A percentile compares a stretch with the other conserved stretches of the same genome.
Conservation (phyloP, 2,888 invertebrate genomes). For the Campoletis raptor region DNA sequence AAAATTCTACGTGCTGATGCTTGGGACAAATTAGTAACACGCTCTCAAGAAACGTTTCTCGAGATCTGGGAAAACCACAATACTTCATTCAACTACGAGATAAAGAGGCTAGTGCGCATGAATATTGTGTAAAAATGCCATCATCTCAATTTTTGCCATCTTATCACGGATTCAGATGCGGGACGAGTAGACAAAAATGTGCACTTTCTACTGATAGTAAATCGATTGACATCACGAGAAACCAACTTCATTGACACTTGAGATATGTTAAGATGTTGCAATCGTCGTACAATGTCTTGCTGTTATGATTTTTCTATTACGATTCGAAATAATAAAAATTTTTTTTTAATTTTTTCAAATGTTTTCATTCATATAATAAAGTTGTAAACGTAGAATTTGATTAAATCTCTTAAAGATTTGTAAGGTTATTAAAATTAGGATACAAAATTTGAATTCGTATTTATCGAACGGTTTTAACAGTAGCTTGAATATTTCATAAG, state of each 20-base stretch:
- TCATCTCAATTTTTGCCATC: slow-evolving; percentile 7
- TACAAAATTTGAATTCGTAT: not conserved
- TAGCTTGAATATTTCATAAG: not conserved
- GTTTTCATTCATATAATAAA: too few relatives aligned
- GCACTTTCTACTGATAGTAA: slow-evolving; percentile 6
- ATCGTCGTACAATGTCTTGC: not conserved
- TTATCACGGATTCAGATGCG: slow-evolving; percentile 35
- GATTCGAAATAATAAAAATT: too few relatives aligned
- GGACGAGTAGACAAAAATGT: slow-evolving; percentile 27
- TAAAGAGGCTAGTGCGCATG: slow-evolving; percentile 25
- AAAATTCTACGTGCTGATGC: not conserved
- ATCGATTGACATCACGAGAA: not conserved
- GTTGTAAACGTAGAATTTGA: too few relatives aligned
- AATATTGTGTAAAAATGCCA: not conserved
- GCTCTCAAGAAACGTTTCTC: not conserved
- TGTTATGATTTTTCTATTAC: not conserved
- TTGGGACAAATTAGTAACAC: slow-evolving; percentile 3
- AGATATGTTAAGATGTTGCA: not conserved
- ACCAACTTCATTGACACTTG: not conserved
- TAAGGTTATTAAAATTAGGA: too few relatives aligned
- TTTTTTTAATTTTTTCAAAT: not conserved
- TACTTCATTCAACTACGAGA: slow-evolving; percentile 55
- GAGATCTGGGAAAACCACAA: slow-evolving; percentile 31
- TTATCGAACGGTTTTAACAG: not conserved
- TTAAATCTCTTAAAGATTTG: too few relatives aligned